Percentiles rank a stretch among this genome's conserved stretches.
phyloP scores from a whole-genome alignment of 2,797 vertebrate genomes.

The Brachymystax lenok region DNA sequence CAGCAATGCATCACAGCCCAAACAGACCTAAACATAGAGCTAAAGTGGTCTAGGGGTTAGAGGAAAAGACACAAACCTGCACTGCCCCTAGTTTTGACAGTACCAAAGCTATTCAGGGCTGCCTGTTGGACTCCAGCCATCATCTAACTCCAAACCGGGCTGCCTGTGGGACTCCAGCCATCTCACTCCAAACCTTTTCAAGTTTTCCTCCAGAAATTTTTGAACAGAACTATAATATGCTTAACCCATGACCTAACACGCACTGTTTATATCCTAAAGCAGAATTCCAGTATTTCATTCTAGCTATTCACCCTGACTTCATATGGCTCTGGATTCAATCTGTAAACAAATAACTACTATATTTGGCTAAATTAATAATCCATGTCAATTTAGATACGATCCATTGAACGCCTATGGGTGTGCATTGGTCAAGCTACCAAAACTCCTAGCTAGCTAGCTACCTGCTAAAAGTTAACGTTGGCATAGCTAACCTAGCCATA shows the following conservation, averaged over 20 bases:
- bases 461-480: not conserved
- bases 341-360: too few species aligned
- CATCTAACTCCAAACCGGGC: constrained; percentile 36
- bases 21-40: constrained; percentile 30
- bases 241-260: not conserved
- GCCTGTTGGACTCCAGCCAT: constrained; percentile 39
- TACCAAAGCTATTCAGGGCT: constrained; percentile 30
- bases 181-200: constrained; percentile 49
- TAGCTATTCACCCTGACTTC: not conserved
- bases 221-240: constrained; percentile 42
- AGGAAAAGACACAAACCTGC: not conserved
- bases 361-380: too few species aligned
- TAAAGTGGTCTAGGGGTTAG: not conserved
- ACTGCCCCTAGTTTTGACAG: not conserved
- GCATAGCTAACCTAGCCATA: not conserved
- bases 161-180: constrained; percentile 43
- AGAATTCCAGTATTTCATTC: too few species aligned
- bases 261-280: too few species aligned
- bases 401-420: too few species aligned
- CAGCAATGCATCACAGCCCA: constrained; percentile 49
- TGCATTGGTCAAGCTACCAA: not conserved
- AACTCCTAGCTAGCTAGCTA: not conserved
- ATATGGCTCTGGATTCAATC: too few species aligned
- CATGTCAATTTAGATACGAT: not conserved
- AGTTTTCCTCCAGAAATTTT: constrained; percentile 60